phyloP scores from a whole-genome alignment of 2,888 invertebrate genomes.

The Cylloceria caligata region DNA sequence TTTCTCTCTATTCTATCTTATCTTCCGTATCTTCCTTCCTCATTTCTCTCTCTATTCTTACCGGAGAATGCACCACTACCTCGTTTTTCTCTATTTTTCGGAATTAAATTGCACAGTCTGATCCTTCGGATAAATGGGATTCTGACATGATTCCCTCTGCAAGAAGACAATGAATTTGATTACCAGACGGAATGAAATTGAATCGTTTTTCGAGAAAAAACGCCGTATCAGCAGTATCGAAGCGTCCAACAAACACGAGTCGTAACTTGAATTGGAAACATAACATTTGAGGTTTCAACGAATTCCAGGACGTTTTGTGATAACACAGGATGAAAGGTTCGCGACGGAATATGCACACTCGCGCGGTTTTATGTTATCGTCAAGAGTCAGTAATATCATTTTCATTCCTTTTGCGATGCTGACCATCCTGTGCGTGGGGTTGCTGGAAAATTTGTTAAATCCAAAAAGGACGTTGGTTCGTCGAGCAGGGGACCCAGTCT shows the following conservation, averaged over 20 bases:
- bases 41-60: slow-evolving; percentile 20
- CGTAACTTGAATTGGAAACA: slow-evolving; percentile 3
- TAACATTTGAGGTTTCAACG: slow-evolving; percentile 1
- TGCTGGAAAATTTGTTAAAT: slow-evolving; percentile 74
- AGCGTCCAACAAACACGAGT: neutral
- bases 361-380: neutral
- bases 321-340: neutral
- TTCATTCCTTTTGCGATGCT: slow-evolving; percentile 23
- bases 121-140: slow-evolving; percentile 5
- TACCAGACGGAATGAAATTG: slow-evolving; percentile 21
- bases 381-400: slow-evolving; percentile 29
- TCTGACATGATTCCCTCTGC: neutral
- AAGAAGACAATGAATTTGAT: slow-evolving; percentile 1
- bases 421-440: slow-evolving; percentile 44
- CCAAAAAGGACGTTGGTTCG: slow-evolving; percentile 65
- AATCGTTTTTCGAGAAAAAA: slow-evolving; percentile 27
- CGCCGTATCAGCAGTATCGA: slow-evolving; percentile 12
- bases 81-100: slow-evolving; percentile 30
- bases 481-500: slow-evolving; percentile 16
- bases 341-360: too few species aligned
- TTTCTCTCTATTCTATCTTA: slow-evolving; percentile 30
- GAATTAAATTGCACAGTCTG: slow-evolving; percentile 20
- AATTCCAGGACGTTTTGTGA: neutral
- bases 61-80: slow-evolving; percentile 11
- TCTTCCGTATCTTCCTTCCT: slow-evolving; percentile 11